Evolutionary conservation across 2,888 invertebrate genomes (phyloP).

Genomic region (Norana najaformis): DNA sequence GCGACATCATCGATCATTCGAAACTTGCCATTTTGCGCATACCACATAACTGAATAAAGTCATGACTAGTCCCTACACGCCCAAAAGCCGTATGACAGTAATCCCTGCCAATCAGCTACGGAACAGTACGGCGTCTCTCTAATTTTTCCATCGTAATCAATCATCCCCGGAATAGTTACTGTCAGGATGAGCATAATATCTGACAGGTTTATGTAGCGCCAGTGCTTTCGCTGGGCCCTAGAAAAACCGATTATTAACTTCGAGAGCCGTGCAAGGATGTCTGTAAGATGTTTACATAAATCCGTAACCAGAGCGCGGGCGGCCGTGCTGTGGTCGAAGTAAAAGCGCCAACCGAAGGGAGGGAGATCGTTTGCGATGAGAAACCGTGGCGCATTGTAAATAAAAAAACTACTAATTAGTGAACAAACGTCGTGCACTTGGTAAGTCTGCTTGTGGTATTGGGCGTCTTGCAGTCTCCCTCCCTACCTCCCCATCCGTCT

Average conservation of each 20-base stretch:
- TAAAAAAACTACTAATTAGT: background rate
- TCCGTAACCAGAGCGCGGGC: background rate
- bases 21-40: conserved; percentile 24
- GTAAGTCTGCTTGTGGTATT: no score
- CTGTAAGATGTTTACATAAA: background rate
- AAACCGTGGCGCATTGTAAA: conserved; percentile 10
- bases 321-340: no score
- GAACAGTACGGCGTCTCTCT: conserved; percentile 14
- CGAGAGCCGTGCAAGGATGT: background rate
- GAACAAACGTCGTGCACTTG: background rate
- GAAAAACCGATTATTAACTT: background rate
- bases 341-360: background rate
- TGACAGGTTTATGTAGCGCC: conserved; percentile 9
- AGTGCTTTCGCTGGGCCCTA: background rate
- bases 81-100: background rate
- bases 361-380: no score
- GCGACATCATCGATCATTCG: background rate
- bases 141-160: conserved; percentile 14
- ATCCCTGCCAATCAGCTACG: conserved; percentile 21
- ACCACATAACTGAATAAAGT: conserved; percentile 19
- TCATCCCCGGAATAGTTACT: conserved; percentile 10
- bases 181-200: conserved; percentile 2
- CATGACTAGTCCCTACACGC: background rate
- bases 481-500: background rate
- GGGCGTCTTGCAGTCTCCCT: background rate